These are phyloP conservation scores for Nomada fabriciana DNA, from an alignment of 2,888 invertebrate genomes.

Conservation along the genomic window DNA sequence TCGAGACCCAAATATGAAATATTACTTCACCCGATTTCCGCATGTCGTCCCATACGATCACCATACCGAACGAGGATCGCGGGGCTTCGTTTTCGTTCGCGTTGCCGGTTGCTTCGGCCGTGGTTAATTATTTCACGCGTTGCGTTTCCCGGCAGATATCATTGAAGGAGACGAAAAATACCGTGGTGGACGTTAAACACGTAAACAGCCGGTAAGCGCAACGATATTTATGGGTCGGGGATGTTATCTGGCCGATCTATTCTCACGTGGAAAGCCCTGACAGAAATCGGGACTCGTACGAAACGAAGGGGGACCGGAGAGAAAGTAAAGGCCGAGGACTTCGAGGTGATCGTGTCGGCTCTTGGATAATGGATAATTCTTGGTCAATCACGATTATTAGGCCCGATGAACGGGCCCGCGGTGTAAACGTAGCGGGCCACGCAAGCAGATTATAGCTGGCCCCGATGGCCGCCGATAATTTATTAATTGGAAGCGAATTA, in stretches of 20 bases:
- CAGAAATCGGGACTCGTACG: conserved; percentile 29
- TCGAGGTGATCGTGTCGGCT: conserved; percentile 2
- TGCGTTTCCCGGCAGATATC: conserved; percentile 38
- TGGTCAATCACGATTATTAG: conserved; percentile 32
- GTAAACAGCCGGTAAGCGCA: conserved; percentile 45
- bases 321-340: conserved; percentile 55
- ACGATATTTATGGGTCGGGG: conserved; percentile 47
- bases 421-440: background rate
- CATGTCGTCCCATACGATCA: background rate
- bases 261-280: conserved; percentile 47
- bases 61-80: conserved; percentile 6
- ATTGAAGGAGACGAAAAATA: conserved; percentile 37
- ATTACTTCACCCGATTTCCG: background rate
- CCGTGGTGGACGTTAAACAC: conserved; percentile 27
- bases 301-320: conserved; percentile 37
- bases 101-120: conserved; percentile 8
- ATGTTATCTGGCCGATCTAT: conserved; percentile 50
- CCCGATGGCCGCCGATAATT: background rate
- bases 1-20: too few species aligned
- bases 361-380: conserved; percentile 7
- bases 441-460: background rate
- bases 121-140: conserved; percentile 43
- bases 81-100: conserved; percentile 7
- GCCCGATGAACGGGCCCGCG: conserved; percentile 22
- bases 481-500: background rate